phyloP scores from a whole-genome alignment of 1,140 invertebrate genomes.

The Pseudomyrmex pallidus region DNA sequence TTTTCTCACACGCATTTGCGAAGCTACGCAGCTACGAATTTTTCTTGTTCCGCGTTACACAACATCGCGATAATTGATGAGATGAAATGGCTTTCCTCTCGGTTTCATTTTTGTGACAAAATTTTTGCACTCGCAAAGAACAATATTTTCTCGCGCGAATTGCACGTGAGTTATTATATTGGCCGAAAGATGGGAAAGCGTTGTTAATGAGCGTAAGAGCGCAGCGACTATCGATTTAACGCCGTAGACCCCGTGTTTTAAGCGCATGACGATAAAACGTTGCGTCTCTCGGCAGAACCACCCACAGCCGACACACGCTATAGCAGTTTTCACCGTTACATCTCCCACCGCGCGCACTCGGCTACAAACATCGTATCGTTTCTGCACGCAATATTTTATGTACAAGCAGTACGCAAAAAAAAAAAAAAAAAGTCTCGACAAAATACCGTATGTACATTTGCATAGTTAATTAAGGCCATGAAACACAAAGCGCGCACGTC shows the following conservation, averaged over 20 bases:
- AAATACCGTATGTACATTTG: conserved; percentile 11
- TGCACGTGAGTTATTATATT: not conserved
- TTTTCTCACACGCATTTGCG: too few relatives aligned
- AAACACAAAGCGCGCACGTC: not conserved
- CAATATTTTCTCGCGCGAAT: not conserved
- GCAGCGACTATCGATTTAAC: conserved; percentile 55
- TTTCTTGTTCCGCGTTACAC: too few relatives aligned
- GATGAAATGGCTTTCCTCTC: not conserved
- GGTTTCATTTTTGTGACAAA: not conserved
- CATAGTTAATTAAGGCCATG: not conserved
- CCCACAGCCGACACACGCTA: conserved; percentile 23
- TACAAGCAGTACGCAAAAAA: conserved; percentile 14
- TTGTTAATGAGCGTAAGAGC: conserved; percentile 15
- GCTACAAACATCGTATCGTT: conserved; percentile 6
- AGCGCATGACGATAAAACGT: conserved; percentile 60
- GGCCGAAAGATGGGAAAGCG: conserved; percentile 21
- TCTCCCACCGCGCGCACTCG: conserved; percentile 12
- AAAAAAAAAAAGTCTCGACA: not conserved
- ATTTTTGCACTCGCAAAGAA: not conserved
- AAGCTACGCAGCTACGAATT: too few relatives aligned
- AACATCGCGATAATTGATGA: not conserved
- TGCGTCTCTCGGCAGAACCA: conserved; percentile 51
- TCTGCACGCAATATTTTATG: conserved; percentile 50
- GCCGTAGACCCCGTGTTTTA: conserved; percentile 16
- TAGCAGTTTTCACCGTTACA: conserved; percentile 33